Percentiles rank a stretch among this genome's conserved stretches.
These are phyloP conservation scores for Taenioides sp. DNA, from an alignment of 2,797 vertebrate genomes.

Conservation along the genomic window DNA sequence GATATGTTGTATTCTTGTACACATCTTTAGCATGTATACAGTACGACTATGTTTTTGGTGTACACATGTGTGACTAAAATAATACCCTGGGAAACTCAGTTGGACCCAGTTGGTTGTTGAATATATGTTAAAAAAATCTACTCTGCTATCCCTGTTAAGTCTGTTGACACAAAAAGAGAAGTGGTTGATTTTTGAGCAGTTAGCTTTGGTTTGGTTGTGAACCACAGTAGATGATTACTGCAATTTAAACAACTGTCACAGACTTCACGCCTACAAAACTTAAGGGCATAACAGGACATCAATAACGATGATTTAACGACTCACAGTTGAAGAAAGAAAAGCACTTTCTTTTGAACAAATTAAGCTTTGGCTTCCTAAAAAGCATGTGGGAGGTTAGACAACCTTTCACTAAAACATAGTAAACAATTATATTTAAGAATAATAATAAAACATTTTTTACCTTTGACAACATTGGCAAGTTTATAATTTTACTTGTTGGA, in stretches of 20 bases:
- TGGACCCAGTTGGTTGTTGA: too few relatives aligned
- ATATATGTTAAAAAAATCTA: not conserved
- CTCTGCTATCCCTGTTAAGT: not conserved
- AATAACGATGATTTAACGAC: not conserved
- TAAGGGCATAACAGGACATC: not conserved
- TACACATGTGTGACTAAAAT: constrained; percentile 22
- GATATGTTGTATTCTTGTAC: not conserved
- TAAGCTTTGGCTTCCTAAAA: too few relatives aligned
- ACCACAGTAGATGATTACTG: not conserved
- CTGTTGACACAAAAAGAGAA: not conserved
- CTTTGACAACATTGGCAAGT: too few relatives aligned
- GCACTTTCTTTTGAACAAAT: too few relatives aligned
- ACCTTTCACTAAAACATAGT: too few relatives aligned
- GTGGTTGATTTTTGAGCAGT: not conserved
- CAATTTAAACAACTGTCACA: not conserved
- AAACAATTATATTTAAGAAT: too few relatives aligned
- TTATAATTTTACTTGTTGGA: too few relatives aligned
- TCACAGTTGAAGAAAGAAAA: too few relatives aligned
- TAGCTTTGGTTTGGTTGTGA: not conserved
- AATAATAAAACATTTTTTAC: too few relatives aligned
- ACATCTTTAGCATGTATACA: not conserved
- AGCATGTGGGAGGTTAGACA: too few relatives aligned
- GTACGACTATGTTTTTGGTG: not conserved
- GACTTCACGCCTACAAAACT: not conserved
- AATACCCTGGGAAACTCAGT: constrained; percentile 26